These are phyloP conservation scores for Philantomba maxwellii DNA, from an alignment of 2,113 vertebrate species.

Conservation along the genomic window DNA sequence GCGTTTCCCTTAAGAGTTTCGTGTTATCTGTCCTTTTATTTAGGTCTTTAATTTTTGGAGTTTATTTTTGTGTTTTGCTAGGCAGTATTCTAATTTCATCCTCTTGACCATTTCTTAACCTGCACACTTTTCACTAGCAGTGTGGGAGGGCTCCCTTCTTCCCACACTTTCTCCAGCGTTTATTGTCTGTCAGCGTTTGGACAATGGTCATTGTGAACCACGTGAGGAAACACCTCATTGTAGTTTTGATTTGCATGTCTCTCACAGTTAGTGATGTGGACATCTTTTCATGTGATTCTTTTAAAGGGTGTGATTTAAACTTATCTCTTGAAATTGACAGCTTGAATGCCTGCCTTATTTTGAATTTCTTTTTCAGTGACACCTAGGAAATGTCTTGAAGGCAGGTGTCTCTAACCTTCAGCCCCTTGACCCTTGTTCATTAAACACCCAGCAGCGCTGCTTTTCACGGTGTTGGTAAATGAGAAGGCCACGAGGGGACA, in stretches of 20 bases:
- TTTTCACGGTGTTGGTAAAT: fast-evolving
- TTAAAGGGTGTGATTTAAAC: background rate
- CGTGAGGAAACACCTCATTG: background rate
- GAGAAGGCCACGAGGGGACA: background rate
- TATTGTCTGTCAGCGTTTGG: background rate
- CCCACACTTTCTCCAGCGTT: background rate
- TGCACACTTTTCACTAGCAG: background rate
- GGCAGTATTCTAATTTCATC: background rate
- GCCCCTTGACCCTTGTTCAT: background rate
- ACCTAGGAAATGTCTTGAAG: background rate
- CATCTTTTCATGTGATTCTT: background rate
- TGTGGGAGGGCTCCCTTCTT: background rate
- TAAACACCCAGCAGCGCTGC: background rate
- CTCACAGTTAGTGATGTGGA: background rate
- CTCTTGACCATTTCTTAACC: background rate
- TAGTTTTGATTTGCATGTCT: background rate
- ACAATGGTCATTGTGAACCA: fast-evolving
- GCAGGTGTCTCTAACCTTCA: background rate
- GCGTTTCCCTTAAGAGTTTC: background rate
- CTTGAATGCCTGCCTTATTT: background rate
- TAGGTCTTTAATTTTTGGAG: background rate
- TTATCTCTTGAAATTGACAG: background rate
- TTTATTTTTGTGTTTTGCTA: background rate
- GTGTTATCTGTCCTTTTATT: background rate
- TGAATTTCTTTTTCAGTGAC: background rate